Evolutionary conservation across 2,113 vertebrate genomes (phyloP).

Genomic region (Nothocercus nigrocapillus): DNA sequence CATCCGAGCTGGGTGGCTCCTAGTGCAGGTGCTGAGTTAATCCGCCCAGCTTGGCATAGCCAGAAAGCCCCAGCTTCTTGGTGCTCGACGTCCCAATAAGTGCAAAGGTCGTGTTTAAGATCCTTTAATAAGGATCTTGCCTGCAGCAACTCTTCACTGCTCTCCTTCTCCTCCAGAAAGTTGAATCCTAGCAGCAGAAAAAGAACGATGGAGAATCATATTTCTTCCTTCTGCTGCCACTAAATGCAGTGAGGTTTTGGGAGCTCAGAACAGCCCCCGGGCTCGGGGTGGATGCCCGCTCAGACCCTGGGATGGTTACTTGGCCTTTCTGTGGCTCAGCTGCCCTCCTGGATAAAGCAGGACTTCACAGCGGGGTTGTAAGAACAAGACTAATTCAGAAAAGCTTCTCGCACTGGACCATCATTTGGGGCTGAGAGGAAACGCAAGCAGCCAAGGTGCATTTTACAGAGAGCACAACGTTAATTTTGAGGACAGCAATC

Average conservation of each 20-base stretch:
- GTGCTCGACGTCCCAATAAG: not conserved
- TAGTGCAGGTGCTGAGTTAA: not conserved
- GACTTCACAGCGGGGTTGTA: not conserved
- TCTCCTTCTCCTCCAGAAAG: not conserved
- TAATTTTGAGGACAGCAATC: not conserved
- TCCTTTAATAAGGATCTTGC: not conserved
- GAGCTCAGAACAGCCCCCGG: accelerated
- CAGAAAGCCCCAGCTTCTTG: accelerated
- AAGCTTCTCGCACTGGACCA: not conserved
- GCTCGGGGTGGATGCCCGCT: not conserved
- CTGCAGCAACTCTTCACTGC: not conserved
- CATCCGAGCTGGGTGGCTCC: not conserved
- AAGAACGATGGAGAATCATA: not conserved
- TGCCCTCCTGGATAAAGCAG: not conserved
- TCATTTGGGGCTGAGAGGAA: not conserved
- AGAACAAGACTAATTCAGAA: not conserved
- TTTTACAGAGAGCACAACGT: not conserved
- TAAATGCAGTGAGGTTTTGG: not conserved
- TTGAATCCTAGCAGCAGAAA: not conserved
- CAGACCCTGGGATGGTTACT: not conserved
- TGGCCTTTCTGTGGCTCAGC: not conserved
- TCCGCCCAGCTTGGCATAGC: not conserved
- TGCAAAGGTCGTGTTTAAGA: not conserved
- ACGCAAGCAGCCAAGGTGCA: not conserved
- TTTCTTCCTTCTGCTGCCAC: not conserved